phyloP scores from a whole-genome alignment of 2,888 invertebrate species.

The Chydorus sphaericus region DNA sequence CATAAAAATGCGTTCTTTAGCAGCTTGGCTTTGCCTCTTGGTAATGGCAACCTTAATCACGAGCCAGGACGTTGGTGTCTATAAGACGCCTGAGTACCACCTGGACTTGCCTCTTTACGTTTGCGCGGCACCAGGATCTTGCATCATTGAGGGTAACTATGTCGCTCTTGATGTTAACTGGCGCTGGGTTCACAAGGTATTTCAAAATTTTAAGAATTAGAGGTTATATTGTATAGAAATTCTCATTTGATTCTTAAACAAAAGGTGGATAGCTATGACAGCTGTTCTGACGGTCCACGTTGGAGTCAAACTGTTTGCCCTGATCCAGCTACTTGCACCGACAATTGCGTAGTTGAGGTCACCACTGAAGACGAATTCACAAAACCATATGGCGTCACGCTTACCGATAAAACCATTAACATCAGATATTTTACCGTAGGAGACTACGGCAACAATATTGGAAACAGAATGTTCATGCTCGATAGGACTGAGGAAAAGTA shows the following conservation, averaged over 20 bases:
- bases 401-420: neutral
- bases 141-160: neutral
- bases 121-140: neutral
- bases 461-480: conserved; percentile 16
- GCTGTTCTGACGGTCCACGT: conserved; percentile 12
- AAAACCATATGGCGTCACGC: conserved; percentile 11
- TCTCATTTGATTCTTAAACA: neutral
- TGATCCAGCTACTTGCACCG: conserved; percentile 14
- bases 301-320: conserved; percentile 13
- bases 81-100: neutral
- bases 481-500: conserved; percentile 2
- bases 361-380: conserved; percentile 14
- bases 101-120: neutral
- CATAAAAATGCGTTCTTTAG: too few relatives aligned
- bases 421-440: conserved; percentile 13
- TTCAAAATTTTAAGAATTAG: neutral
- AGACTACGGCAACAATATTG: conserved; percentile 14
- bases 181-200: neutral
- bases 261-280: neutral
- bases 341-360: conserved; percentile 16
- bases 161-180: neutral
- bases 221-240: neutral
- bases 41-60: too few relatives aligned
- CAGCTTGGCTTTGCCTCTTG: too few relatives aligned
- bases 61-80: neutral